Base-by-base conservation (phyloP, 2,888 invertebrate species). In the Gandaritis pyraliata region DNA sequence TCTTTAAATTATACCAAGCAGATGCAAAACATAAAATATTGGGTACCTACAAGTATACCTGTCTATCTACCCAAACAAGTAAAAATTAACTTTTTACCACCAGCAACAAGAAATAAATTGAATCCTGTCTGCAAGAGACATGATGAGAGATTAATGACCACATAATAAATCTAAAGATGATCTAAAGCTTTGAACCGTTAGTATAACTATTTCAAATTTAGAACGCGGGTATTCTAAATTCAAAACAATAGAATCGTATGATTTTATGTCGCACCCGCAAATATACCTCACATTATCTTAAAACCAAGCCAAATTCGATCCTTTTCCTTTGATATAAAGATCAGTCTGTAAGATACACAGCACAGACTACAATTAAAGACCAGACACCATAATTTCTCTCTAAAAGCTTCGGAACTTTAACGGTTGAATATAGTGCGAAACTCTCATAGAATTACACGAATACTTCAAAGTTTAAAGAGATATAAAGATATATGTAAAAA, bases 371-470 rank as follows among this genome's bases (percentile, higher is more conserved):
- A 66, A 69, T 73, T 65, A 75, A 66, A 60, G 58, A 54, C 51
- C 66, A 69, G 61, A 66, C 53, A 29, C 50, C 45, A 58, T 68
- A 64, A 61, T 54, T 67, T 69, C 50, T 16, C 47, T 57, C 57
- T 67, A 55, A 71, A 71, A 66, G 67, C 70, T 49, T 51, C 51
- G 61, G 48, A 62, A 63, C 54, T 61, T 66, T 33, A 66, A 53
- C 59, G 49, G 48, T 56, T 46, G 49, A 64, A 61, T 50, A 41
- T 13, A 48, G n/a, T 41, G 45, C n/a, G n/a, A n/a, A n/a, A n/a
- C n/a, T 58, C 50, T 50, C 5, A 45, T 38, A 29, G 43, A 50
- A 47, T 30, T 39, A 23, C 52, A 18, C 38, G 58, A 39, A 48
- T 46, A 0, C 10, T n/a, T n/a, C n/a, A n/a, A 55, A 55, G 47